Evolutionary conservation across 2,113 vertebrate species (phyloP), one percentile per base, ranked within the genome.

Genomic region (Phodopus roborovskii): DNA sequence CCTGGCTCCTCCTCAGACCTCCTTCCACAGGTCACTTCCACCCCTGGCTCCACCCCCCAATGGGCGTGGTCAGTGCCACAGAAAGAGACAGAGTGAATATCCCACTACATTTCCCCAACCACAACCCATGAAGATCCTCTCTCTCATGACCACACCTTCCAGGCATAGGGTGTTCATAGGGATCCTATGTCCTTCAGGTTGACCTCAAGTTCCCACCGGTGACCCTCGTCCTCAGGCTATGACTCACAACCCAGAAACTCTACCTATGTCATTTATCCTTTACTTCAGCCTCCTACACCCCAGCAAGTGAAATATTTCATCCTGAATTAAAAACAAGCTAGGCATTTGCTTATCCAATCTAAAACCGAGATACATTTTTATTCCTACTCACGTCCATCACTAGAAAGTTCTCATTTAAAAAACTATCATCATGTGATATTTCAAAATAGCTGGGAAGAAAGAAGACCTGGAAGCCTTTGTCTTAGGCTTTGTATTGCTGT

Each of bases 271-370:
- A 17, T 26, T 50, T 0, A 6, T n/a, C n/a, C 71, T 78, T 82
- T 73, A 48, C 12, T 45, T 74, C 73, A 60, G 64, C 16, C 62
- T 71, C 15, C 58, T 81, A 30, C 8, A 90, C 36, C 48, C 4
- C 45, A 28, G 48, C 15, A 83, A 58, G 19, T 82, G 71, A 82
- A 64, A 19, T 68, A 66, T 77, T 58, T 77, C 8, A 62, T 86
- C 81, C 26, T n/a, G n/a, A 73, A 39, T 79, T 74, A 50, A 89
- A 92, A 86, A 77, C 90, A 92, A 84, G 53, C 56, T 42, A 56
- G 78, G 45, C 75, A 88, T 70, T 26, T 92, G 88, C 20, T 11
- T 62, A 78, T 2, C 15, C 36, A 73, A 39, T 36, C 64, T 90
- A 74, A 90, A 94, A 88, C 64, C 22, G 39, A 92, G 70, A 79